Percentiles rank a stretch among this genome's conserved stretches.
phyloP scores from a whole-genome alignment of 2,888 invertebrate genomes.

The Apomyelois bistriatella region DNA sequence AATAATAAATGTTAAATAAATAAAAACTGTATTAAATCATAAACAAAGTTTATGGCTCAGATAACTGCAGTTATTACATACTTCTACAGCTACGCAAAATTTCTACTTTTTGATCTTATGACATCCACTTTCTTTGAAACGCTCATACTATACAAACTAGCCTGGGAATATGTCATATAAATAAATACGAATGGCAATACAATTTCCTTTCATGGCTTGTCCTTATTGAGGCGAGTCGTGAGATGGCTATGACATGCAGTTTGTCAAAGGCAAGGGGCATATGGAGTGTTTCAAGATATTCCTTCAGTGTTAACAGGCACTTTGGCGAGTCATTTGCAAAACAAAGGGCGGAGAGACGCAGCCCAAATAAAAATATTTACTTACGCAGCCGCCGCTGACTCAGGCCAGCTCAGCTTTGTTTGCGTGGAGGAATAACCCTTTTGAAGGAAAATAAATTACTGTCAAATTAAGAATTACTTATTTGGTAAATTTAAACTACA shows the following conservation, averaged over 20 bases:
- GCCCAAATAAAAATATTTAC: slow-evolving; percentile 76
- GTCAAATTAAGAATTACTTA: slow-evolving; percentile 39
- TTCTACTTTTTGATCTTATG: background rate
- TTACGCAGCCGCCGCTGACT: slow-evolving; percentile 70
- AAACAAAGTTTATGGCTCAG: no score
- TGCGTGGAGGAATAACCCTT: slow-evolving; percentile 58
- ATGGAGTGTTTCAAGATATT: slow-evolving; percentile 59
- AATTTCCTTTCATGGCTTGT: slow-evolving; percentile 25
- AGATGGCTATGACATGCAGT: slow-evolving; percentile 37
- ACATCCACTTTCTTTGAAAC: background rate
- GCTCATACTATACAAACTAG: slow-evolving; percentile 6
- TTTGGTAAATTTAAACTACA: background rate
- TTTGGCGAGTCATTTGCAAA: slow-evolving; percentile 69
- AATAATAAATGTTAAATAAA: no score
- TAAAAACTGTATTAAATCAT: no score
- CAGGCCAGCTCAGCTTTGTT: slow-evolving; percentile 62
- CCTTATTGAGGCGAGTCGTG: slow-evolving; percentile 32
- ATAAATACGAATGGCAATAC: slow-evolving; percentile 10
- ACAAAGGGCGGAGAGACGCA: slow-evolving; percentile 61
- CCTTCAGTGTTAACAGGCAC: slow-evolving; percentile 54
- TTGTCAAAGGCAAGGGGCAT: slow-evolving; percentile 47
- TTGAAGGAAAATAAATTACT: slow-evolving; percentile 61
- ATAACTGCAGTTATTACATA: background rate
- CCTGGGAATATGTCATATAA: background rate
- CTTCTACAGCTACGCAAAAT: background rate